These are phyloP conservation scores for Holacanthus passer DNA, from an alignment of 2,113 vertebrate species.

Conservation along the genomic window DNA sequence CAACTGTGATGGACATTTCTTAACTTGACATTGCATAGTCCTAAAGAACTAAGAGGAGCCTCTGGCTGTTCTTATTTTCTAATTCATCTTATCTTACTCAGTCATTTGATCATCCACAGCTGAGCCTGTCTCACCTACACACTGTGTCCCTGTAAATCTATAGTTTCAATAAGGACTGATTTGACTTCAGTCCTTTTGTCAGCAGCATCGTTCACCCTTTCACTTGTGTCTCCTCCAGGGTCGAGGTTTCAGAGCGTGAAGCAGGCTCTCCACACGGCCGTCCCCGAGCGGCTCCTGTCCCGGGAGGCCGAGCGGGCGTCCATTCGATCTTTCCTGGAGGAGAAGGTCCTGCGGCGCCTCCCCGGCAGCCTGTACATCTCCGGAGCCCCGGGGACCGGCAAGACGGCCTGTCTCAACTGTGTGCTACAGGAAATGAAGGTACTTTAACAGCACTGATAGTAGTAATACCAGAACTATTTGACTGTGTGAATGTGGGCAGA, in stretches of 20 bases:
- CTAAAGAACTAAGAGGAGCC: no score
- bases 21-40: no score
- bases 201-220: not conserved
- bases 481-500: not conserved
- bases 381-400: slow-evolving; percentile 93
- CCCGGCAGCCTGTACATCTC: slow-evolving; percentile 95
- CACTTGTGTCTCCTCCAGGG: slow-evolving; percentile 72
- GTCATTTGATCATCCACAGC: no score
- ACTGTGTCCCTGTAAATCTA: no score
- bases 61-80: no score
- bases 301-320: slow-evolving; percentile 85
- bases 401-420: slow-evolving; percentile 92
- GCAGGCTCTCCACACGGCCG: slow-evolving; percentile 89
- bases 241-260: slow-evolving; percentile 89
- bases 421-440: slow-evolving; percentile 91
- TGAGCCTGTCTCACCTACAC: no score
- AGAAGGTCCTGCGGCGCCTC: slow-evolving; percentile 77
- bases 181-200: no score
- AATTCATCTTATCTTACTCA: no score
- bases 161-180: no score
- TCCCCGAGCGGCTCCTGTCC: slow-evolving; percentile 89
- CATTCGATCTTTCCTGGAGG: slow-evolving; percentile 88
- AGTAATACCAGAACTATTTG: not conserved
- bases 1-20: no score
- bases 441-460: not conserved